Evolutionary conservation across 2,888 invertebrate genomes (phyloP).

Genomic region (Lepidocyrtinus sp.): DNA sequence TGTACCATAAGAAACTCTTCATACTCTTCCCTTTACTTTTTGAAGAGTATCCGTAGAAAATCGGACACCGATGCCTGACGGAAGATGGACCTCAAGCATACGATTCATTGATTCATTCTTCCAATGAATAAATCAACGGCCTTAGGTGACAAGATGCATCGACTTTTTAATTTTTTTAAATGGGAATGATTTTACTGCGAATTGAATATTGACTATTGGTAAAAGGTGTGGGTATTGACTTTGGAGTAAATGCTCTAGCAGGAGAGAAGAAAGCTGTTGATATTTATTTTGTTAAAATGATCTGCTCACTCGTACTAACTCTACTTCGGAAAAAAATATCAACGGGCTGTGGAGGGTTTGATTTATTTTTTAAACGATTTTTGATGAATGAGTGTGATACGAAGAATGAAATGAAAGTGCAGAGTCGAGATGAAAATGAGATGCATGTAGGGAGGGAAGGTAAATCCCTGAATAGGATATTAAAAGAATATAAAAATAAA

Average conservation of each 20-base stretch:
- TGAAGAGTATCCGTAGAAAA: not conserved
- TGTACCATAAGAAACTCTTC: not conserved
- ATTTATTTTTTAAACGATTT: too few relatives aligned
- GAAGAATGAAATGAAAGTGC: not conserved
- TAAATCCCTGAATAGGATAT: too few relatives aligned
- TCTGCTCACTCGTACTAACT: too few relatives aligned
- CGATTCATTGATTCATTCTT: not conserved
- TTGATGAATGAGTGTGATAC: slow-evolving; percentile 2
- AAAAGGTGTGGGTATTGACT: not conserved
- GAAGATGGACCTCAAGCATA: not conserved
- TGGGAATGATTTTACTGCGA: not conserved
- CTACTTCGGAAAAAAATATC: too few relatives aligned
- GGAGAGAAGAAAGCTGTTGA: too few relatives aligned
- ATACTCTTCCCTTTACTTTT: not conserved
- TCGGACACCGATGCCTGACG: not conserved
- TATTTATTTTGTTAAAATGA: too few relatives aligned
- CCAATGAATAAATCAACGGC: not conserved
- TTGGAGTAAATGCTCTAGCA: not conserved
- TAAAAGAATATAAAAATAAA: too few relatives aligned
- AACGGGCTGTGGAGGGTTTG: too few relatives aligned
- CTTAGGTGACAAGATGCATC: slow-evolving; percentile 3
- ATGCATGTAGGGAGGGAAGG: too few relatives aligned
- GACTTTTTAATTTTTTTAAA: too few relatives aligned
- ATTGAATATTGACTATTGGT: not conserved
- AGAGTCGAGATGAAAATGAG: too few relatives aligned